Percentiles rank a stretch among this genome's conserved stretches.
Conservation (phyloP, 92 coral and sea anemone genomes). For the Epizoanthus rinbou region DNA sequence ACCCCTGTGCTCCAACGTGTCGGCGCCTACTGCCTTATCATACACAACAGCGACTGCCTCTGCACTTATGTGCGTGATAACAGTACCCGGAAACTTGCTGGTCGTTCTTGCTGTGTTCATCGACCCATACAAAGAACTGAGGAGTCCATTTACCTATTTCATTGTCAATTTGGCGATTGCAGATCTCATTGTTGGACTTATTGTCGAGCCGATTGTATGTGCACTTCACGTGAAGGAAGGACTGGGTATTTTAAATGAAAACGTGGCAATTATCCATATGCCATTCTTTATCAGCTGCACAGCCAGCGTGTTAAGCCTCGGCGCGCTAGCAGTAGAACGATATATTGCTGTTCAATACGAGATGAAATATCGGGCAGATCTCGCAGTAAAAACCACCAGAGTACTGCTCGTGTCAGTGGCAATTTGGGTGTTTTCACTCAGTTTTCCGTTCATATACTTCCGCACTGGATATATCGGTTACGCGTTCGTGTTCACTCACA, state of each 20-base stretch:
- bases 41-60: constrained; percentile 43
- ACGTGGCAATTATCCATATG: constrained; percentile 36
- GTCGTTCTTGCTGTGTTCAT: constrained; percentile 48
- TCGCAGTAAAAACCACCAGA: constrained; percentile 43
- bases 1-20: constrained; percentile 29
- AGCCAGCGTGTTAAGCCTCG: constrained; percentile 51
- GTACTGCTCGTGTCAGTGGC: constrained; percentile 20
- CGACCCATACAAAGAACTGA: constrained; percentile 54
- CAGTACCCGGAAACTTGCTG: constrained; percentile 59
- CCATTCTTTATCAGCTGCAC: constrained; percentile 51
- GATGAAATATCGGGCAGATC: constrained; percentile 40
- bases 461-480: constrained; percentile 29
- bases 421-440: constrained; percentile 17
- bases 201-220: constrained; percentile 44
- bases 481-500: constrained; percentile 32
- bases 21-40: constrained; percentile 47
- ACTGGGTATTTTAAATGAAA: constrained; percentile 6
- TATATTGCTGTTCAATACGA: constrained; percentile 49
- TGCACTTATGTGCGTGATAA: constrained; percentile 27
- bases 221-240: constrained; percentile 45
- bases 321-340: constrained; percentile 52
- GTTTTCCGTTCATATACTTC: constrained; percentile 15
- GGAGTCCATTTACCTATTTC: constrained; percentile 46
- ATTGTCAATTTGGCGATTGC: constrained; percentile 50
- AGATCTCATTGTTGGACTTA: constrained; percentile 49